Conservation (phyloP, 2,888 invertebrate genomes). For the Apamea crenata region DNA sequence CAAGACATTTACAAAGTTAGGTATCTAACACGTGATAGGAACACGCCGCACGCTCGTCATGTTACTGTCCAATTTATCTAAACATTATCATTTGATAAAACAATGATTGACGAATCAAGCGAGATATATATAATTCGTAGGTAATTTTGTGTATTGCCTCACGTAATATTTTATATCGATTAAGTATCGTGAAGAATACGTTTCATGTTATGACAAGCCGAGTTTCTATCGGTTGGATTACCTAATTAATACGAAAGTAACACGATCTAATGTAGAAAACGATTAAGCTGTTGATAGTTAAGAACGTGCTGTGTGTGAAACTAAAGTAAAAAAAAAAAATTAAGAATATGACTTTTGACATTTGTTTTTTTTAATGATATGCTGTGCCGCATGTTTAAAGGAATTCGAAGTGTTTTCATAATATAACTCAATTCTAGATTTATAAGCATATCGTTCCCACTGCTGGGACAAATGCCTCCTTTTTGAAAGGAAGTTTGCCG, state of each 20-base stretch:
- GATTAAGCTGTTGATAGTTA: slow-evolving; percentile 9
- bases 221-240: slow-evolving; percentile 13
- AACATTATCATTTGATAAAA: slow-evolving; percentile 40
- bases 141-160: slow-evolving; percentile 36
- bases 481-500: not conserved
- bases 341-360: not conserved
- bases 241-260: slow-evolving; percentile 11
- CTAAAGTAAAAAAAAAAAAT: no score
- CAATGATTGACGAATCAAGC: slow-evolving; percentile 44
- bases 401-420: not conserved
- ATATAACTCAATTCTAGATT: not conserved
- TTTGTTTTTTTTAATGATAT: slow-evolving; percentile 1
- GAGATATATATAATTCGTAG: slow-evolving; percentile 16
- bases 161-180: slow-evolving; percentile 9
- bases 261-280: not conserved
- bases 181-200: slow-evolving; percentile 5
- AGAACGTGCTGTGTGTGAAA: not conserved
- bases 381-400: not conserved
- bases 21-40: slow-evolving; percentile 14
- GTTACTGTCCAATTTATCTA: slow-evolving; percentile 37
- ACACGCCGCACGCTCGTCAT: no score
- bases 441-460: not conserved
- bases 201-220: slow-evolving; percentile 22
- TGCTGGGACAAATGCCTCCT: not conserved
- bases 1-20: slow-evolving; percentile 12